Evolutionary conservation across 1,140 invertebrate genomes (phyloP).

Genomic region (Adelges cooleyi): DNA sequence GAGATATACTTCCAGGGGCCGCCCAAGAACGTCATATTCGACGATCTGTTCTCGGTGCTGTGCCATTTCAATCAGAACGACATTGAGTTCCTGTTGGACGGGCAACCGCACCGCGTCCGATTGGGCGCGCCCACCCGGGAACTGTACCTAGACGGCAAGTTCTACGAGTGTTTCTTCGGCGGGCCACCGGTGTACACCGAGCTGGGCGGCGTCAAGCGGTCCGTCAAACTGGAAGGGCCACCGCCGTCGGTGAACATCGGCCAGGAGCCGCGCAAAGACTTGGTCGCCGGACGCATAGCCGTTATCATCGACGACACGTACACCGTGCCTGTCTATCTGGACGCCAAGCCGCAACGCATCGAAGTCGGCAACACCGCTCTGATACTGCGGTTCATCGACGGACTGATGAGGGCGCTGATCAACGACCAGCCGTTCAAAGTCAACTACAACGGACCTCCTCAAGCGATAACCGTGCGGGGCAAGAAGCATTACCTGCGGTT

Average conservation of each 20-base stretch:
- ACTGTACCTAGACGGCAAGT: slow-evolving; percentile 73
- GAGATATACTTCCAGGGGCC: slow-evolving; percentile 74
- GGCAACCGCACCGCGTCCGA: slow-evolving; percentile 60
- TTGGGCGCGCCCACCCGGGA: slow-evolving; percentile 87
- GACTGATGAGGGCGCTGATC: slow-evolving; percentile 61
- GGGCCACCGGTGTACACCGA: slow-evolving; percentile 74
- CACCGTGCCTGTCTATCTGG: slow-evolving; percentile 69
- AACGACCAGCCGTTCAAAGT: slow-evolving; percentile 71
- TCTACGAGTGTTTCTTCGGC: slow-evolving; percentile 84
- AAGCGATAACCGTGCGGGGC: slow-evolving; percentile 66
- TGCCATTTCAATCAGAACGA: slow-evolving; percentile 48
- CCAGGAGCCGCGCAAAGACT: slow-evolving; percentile 52
- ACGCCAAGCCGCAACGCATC: slow-evolving; percentile 70
- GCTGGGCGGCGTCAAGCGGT: slow-evolving; percentile 61
- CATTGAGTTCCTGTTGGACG: slow-evolving; percentile 56
- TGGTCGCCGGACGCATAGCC: slow-evolving; percentile 70
- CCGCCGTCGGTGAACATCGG: slow-evolving; percentile 75
- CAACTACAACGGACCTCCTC: slow-evolving; percentile 82
- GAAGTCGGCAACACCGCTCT: slow-evolving; percentile 60
- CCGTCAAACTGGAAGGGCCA: slow-evolving; percentile 71
- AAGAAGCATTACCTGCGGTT: slow-evolving; percentile 74
- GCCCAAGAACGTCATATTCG: slow-evolving; percentile 49
- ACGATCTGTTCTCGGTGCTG: slow-evolving; percentile 55
- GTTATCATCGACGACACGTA: slow-evolving; percentile 67
- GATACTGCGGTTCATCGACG: slow-evolving; percentile 66